phyloP scores from a whole-genome alignment of 2,797 vertebrate species.

The Sebastes minor region DNA sequence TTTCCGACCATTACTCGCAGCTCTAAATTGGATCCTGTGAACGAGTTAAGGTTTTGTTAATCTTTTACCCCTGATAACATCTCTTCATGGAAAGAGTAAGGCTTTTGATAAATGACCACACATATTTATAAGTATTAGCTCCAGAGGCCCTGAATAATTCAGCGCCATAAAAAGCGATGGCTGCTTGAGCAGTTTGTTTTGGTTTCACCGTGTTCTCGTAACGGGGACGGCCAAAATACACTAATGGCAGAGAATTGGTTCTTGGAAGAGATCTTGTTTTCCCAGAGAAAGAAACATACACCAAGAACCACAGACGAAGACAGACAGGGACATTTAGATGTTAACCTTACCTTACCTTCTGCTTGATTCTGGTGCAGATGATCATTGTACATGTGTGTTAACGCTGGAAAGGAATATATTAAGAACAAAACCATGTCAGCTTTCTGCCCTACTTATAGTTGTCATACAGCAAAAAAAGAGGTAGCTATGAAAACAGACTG shows the following conservation, averaged over 20 bases:
- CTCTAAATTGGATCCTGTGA: slow-evolving; percentile 3
- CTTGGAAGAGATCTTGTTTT: slow-evolving; percentile 36
- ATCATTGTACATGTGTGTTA: background rate
- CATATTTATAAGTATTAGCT: slow-evolving; percentile 24
- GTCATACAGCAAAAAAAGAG: background rate
- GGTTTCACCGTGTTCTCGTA: slow-evolving; percentile 30
- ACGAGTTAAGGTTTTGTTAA: slow-evolving; percentile 22
- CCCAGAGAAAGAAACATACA: background rate
- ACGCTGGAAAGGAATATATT: background rate
- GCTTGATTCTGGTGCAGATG: background rate
- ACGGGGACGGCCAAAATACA: slow-evolving; percentile 16
- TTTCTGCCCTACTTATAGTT: background rate
- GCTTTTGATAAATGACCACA: slow-evolving; percentile 18
- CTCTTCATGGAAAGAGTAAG: slow-evolving; percentile 18
- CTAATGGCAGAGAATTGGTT: slow-evolving; percentile 21
- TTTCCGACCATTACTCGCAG: slow-evolving; percentile 24
- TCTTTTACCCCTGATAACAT: slow-evolving; percentile 12
- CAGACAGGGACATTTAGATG: background rate
- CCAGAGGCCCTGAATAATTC: background rate
- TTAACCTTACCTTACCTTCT: background rate
- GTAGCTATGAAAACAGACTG: background rate
- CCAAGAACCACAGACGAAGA: background rate
- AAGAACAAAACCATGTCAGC: background rate
- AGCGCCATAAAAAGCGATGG: slow-evolving; percentile 26
- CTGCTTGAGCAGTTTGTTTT: slow-evolving; percentile 42